Evolutionary conservation across 2,113 vertebrate genomes (phyloP), one percentile per base, ranked within the genome.

Genomic region (Bagarius yarrelli): DNA sequence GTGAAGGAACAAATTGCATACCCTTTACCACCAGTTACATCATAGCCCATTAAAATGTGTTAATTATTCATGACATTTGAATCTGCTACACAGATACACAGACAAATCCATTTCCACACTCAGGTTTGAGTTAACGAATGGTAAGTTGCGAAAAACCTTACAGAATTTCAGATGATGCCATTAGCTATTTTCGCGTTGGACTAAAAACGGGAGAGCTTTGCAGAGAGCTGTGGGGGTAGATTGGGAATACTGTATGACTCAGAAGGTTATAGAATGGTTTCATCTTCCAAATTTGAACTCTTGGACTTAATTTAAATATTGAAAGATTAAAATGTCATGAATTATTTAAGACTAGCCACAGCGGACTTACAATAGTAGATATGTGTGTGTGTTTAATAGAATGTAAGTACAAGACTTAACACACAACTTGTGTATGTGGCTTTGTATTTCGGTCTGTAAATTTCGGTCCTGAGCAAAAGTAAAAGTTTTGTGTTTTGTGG

Each of bases 1-100:
- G 80, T 67, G 64, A 19, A 64, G 53, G 47, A 83, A 84, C 12
- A 72, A 32, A 83, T 63, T 36, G 32, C 83, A 71, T 79, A 82
- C 69, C 85, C 77, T 44, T 71, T 81, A 80, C 34, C 67, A 74
- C 56, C 59, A 84, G 30, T 70, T 67, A 50, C 34, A 40, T 32
- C 32, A 76, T 69, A 9, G 3, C 27, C 27, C 36, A 75, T 67
- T 76, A 72, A 53, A 36, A 32, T 50, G 73, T 64, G 50, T 75
- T 12, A 61, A 69, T 63, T 76, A 44, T 59, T 60, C 8, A 76
- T 59, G 12, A 76, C 14, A 15, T 27, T 15, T 71, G 15, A 71
- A 76, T 36, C 73, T 57, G 30, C 36, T 40, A 76, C 21, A 56
- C 53, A 57, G 11, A 34, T 14, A 57, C 32, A 59, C 30, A n/a